Percentiles rank a stretch among this genome's conserved stretches.
phyloP scores from a whole-genome alignment of 1,140 invertebrate species.

The Zaprionus gabonicus region DNA sequence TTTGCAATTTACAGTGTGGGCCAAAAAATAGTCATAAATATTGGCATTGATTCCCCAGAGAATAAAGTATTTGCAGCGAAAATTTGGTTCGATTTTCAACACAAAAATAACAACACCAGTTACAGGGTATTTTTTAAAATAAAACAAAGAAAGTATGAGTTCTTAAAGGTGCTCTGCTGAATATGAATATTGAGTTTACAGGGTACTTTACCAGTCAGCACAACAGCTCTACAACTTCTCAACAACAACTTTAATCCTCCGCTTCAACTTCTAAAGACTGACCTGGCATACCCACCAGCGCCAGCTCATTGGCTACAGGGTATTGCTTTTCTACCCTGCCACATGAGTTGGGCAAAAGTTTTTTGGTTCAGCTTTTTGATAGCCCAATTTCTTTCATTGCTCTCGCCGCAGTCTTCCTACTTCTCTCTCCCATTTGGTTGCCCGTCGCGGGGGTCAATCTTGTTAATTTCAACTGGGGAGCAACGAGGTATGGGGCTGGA shows the following conservation, averaged over 20 bases:
- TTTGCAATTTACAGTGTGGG: neutral
- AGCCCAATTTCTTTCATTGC: slow-evolving; percentile 79
- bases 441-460: slow-evolving; percentile 64
- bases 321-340: slow-evolving; percentile 13
- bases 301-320: slow-evolving; percentile 12
- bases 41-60: neutral
- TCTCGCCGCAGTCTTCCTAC: slow-evolving; percentile 26
- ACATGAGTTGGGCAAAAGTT: slow-evolving; percentile 38
- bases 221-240: neutral
- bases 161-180: neutral
- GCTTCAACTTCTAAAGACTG: neutral
- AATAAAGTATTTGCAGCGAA: neutral
- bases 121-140: neutral
- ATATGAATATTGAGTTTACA: neutral
- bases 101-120: neutral
- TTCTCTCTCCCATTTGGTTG: slow-evolving; percentile 1
- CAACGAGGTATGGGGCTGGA: slow-evolving; percentile 1
- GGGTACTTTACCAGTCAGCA: neutral
- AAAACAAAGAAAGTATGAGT: too few species aligned
- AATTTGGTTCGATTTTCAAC: neutral
- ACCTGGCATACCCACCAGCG: neutral
- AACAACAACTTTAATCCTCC: too few species aligned
- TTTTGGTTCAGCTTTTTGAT: slow-evolving; percentile 54
- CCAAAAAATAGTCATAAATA: neutral
- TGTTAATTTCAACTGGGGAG: slow-evolving; percentile 69